Conservation (phyloP, 2,797 vertebrate species). For the Sebastes glaucus region DNA sequence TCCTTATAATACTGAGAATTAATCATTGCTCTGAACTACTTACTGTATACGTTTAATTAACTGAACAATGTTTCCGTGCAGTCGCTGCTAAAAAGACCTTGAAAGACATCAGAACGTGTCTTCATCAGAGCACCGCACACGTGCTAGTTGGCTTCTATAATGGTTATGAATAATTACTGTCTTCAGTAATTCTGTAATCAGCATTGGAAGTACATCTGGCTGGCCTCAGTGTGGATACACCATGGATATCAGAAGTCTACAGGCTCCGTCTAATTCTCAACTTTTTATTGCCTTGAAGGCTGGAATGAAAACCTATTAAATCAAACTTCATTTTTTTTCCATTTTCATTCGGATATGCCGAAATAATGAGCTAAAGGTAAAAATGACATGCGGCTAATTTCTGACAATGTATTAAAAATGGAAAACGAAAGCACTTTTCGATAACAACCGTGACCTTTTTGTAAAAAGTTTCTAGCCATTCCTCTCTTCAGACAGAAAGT, state of each 20-base stretch:
- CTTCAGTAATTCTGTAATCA: constrained; percentile 62
- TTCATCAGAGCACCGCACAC: constrained; percentile 35
- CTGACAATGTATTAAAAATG: constrained; percentile 7
- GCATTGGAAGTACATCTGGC: constrained; percentile 38
- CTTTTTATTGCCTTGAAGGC: constrained; percentile 55
- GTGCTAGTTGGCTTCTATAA: constrained; percentile 28
- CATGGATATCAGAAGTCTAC: constrained; percentile 61
- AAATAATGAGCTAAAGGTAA: constrained; percentile 30
- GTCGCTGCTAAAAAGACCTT: not conserved
- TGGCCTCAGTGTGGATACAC: constrained; percentile 32
- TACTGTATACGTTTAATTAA: not conserved
- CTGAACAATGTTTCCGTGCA: not conserved
- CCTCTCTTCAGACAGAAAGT: not conserved
- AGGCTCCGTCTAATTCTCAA: constrained; percentile 61
- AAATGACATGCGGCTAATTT: constrained; percentile 41
- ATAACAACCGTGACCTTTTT: constrained; percentile 16
- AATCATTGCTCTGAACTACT: not conserved
- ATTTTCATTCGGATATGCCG: constrained; percentile 27
- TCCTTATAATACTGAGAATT: no score
- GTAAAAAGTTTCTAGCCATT: not conserved
- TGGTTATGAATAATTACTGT: constrained; percentile 66
- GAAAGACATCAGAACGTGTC: constrained; percentile 10
- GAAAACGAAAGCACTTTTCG: not conserved
- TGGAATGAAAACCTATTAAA: constrained; percentile 68
- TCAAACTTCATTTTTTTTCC: constrained; percentile 39